Conservation (phyloP, 2,888 invertebrate genomes). For the Cheilosia soror region DNA sequence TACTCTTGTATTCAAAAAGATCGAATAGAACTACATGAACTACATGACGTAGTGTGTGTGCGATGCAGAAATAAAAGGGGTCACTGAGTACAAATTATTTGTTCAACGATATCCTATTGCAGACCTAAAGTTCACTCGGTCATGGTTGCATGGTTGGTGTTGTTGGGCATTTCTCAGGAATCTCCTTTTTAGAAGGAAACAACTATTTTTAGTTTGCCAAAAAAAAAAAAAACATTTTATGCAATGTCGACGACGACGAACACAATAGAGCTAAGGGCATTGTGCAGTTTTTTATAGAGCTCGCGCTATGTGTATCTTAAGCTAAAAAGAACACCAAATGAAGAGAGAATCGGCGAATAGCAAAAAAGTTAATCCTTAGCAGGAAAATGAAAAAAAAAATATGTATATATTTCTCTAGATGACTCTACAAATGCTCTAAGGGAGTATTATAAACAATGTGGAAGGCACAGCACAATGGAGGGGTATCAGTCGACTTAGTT, state of each 20-base stretch:
- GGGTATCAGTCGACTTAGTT: slow-evolving; percentile 36
- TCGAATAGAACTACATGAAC: no score
- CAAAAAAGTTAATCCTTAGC: slow-evolving; percentile 37
- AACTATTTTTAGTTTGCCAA: background rate
- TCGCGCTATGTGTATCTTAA: background rate
- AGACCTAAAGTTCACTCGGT: slow-evolving; percentile 48
- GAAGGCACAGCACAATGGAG: slow-evolving; percentile 19
- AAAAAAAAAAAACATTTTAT: slow-evolving; percentile 17
- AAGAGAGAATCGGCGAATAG: slow-evolving; percentile 3
- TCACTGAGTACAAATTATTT: slow-evolving; percentile 34
- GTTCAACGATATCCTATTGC: slow-evolving; percentile 33
- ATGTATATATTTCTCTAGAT: no score
- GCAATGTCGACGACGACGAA: slow-evolving; percentile 45
- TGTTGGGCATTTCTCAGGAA: background rate
- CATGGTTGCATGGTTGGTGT: slow-evolving; percentile 20
- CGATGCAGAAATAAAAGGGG: slow-evolving; percentile 11
- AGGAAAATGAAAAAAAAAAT: no score
- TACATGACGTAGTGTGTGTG: background rate
- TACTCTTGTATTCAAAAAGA: no score
- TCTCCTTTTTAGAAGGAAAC: background rate
- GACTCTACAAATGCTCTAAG: background rate
- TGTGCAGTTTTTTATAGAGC: slow-evolving; percentile 10
- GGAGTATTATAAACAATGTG: slow-evolving; percentile 43
- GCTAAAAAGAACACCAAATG: slow-evolving; percentile 6
- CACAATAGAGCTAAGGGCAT: slow-evolving; percentile 49